Evolutionary conservation across 2,888 invertebrate species (phyloP), one percentile per base, ranked within the genome.

Genomic region (Acleris sparsana): DNA sequence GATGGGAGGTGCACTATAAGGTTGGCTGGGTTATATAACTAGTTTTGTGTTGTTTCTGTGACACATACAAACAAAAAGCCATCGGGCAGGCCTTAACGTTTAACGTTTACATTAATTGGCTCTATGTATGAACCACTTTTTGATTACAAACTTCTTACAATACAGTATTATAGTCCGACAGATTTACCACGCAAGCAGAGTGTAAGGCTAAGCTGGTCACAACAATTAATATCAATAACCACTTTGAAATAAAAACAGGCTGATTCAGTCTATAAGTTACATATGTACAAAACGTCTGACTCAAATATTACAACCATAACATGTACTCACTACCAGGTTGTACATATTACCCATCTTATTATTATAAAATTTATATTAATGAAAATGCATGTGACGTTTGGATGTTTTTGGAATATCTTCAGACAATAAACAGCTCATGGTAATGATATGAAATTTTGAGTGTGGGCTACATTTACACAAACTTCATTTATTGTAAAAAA

Each of bases 261-360:
- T 48, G 48, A 65, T 66, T 66, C 65, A 66, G 65, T 66, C 56
- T 66, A 66, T 61, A 61, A 66, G 48, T 62, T 53, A 62, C 57
- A 66, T 66, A 65, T 61, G 57, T 66, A 66, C 66, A 59, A 62
- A 64, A 62, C 52, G 52, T 66, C 56, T 53, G 39, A 61, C 57
- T 62, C 61, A 48, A 62, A 57, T 62, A 66, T 62, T 62, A 62
- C 29, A 56, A 52, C 46, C 48, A 25, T 57, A 18, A 55, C 56
- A 49, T 61, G 53, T 46, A 65, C 25, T 61, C 20, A 39, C 39
- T 33, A 56, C 33, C 33, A 57, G 18, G 62, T 57, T 62, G 49
- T 60, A 63, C 62, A 62, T 20, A 48, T 25, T 53, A 48, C 33
- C 57, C 3, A 43, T 60, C 60, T 49, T 39, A 59, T 39, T 56